These are phyloP conservation scores for Ictalurus furcatus DNA, from an alignment of 2,113 vertebrate genomes.

Conservation along the genomic window DNA sequence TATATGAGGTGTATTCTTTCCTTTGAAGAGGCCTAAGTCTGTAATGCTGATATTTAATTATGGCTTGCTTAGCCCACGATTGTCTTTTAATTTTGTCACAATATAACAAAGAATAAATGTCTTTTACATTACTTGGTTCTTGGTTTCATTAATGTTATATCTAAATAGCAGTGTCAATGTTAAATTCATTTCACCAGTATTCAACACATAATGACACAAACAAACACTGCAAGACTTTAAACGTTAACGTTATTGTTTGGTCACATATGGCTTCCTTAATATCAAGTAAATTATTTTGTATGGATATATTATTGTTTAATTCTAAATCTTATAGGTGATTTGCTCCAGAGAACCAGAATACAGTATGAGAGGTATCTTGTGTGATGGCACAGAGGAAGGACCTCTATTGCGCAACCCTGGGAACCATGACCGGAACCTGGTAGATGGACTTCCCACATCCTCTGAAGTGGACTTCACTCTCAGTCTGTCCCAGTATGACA, in stretches of 20 bases:
- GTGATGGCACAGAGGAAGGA: constrained; percentile 80
- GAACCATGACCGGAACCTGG: constrained; percentile 79
- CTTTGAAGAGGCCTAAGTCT: neutral
- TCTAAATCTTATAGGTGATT: constrained; percentile 75
- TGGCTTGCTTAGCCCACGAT: neutral
- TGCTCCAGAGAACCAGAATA: constrained; percentile 87
- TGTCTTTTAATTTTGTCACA: neutral
- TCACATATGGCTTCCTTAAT: neutral
- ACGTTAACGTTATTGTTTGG: neutral
- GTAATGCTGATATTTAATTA: neutral
- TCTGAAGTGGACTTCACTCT: constrained; percentile 87
- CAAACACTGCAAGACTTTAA: neutral
- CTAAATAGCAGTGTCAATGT: neutral
- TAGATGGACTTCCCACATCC: constrained; percentile 79
- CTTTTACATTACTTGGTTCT: neutral
- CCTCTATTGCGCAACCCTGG: constrained; percentile 88
- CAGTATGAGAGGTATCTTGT: constrained; percentile 79
- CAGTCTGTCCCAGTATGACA: constrained; percentile 82
- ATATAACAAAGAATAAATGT: neutral
- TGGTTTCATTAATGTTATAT: neutral
- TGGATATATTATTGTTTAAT: constrained; percentile 15
- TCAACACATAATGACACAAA: neutral
- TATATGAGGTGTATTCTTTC: neutral
- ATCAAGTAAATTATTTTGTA: neutral
- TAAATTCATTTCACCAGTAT: neutral